Evolutionary conservation across 2,888 invertebrate genomes (phyloP).

Genomic region (Idaea straminata): DNA sequence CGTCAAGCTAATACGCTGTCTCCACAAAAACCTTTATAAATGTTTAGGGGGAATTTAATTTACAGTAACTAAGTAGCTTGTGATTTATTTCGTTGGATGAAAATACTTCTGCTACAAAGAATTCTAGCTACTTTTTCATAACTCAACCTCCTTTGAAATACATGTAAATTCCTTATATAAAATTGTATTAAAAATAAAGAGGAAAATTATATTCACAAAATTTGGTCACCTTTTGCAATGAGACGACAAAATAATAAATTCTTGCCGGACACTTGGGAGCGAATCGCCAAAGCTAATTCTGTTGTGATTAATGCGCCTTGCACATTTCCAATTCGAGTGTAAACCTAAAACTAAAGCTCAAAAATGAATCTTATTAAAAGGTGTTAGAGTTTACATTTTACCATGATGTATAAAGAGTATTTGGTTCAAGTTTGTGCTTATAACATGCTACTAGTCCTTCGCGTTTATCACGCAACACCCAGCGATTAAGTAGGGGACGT

Average conservation of each 20-base stretch:
- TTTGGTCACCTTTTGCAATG: conserved; percentile 10
- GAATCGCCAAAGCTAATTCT: conserved; percentile 79
- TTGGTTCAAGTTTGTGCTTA: conserved; percentile 48
- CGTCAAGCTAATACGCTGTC: too few relatives aligned
- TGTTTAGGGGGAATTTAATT: too few relatives aligned
- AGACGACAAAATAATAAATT: conserved; percentile 61
- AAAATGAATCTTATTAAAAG: conserved; percentile 39
- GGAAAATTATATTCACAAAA: conserved; percentile 7
- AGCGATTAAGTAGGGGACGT: conserved; percentile 69
- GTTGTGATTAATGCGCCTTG: conserved; percentile 78
- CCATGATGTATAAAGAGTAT: conserved; percentile 22
- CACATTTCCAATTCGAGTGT: conserved; percentile 57
- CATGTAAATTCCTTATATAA: not conserved
- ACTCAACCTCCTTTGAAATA: not conserved
- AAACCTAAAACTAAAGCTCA: conserved; percentile 13
- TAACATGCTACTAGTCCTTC: conserved; percentile 66
- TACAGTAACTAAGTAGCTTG: too few relatives aligned
- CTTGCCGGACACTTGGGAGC: conserved; percentile 69
- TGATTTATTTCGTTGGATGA: too few relatives aligned
- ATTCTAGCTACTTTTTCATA: too few relatives aligned
- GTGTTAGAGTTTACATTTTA: conserved; percentile 22
- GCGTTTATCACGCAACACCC: conserved; percentile 78
- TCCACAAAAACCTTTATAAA: too few relatives aligned
- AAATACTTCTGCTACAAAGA: too few relatives aligned
- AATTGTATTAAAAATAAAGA: not conserved